These are phyloP conservation scores for Echeneis naucrates DNA, from an alignment of 2,797 vertebrate genomes.

Conservation along the genomic window DNA sequence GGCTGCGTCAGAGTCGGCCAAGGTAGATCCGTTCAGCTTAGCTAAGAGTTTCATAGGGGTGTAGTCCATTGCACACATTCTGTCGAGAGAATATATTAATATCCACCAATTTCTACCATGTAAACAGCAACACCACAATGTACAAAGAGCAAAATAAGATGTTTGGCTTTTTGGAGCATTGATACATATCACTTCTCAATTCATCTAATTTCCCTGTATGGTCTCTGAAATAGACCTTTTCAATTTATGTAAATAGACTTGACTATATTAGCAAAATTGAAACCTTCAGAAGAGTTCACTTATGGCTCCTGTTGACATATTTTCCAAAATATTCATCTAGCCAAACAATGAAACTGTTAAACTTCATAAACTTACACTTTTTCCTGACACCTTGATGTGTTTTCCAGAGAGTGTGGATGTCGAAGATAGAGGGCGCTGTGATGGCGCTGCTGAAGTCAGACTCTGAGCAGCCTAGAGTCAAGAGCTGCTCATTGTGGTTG, in stretches of 20 bases:
- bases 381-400: slow-evolving; percentile 2
- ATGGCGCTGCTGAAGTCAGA: slow-evolving; percentile 82
- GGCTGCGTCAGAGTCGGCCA: slow-evolving; percentile 87
- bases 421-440: slow-evolving; percentile 87
- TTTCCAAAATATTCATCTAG: background rate
- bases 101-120: background rate
- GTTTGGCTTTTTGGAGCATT: too few species aligned
- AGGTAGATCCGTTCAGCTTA: slow-evolving; percentile 77
- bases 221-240: background rate
- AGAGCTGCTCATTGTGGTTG: slow-evolving; percentile 76
- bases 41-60: slow-evolving; percentile 2
- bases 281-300: background rate
- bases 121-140: background rate
- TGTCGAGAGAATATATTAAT: too few species aligned
- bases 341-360: background rate
- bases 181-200: too few species aligned
- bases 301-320: background rate
- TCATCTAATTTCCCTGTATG: background rate
- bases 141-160: background rate
- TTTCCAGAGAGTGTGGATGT: slow-evolving; percentile 90
- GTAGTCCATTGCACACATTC: background rate
- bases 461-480: slow-evolving; percentile 76
- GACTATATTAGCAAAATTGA: background rate
- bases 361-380: background rate
- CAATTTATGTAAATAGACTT: too few species aligned